Evolutionary conservation across 2,888 invertebrate genomes (phyloP), one percentile per base, ranked within the genome.

Genomic region (Eupithecia subfuscata): DNA sequence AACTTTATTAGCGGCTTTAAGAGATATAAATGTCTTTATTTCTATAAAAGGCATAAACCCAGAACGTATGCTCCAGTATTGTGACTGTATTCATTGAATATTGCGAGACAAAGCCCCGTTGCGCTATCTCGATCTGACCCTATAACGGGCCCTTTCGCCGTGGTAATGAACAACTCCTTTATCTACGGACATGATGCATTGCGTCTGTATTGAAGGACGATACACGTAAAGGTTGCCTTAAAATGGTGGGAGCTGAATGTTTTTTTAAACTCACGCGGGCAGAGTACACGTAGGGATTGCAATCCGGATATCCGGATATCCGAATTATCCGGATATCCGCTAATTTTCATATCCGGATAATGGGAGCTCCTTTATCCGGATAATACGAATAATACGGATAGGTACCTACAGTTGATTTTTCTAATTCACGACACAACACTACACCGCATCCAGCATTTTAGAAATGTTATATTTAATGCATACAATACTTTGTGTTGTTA

Each of bases 61-160:
- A 25, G 40, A 40, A n/a, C 9, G 7, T 68, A n/a, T 40, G 37
- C 40, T 12, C 18, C 30, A 64, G 67, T 40, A 67, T 67, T 37
- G 67, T 22, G 65, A n/a, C 14, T 68, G 12, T 68, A 43, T 45
- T 22, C 37, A 68, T 25, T 43, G 43, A 43, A 43, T 14, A 40
- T 34, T 64, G 40, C 68, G 64, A 75, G 75, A 88, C 86, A 87
- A 89, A 84, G 83, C 80, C 81, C 81, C 77, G 82, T 82, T 84
- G 81, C 82, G 63, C 65, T 88, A 88, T 89, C 87, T 71, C 75
- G 77, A 88, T 89, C 81, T 71, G 80, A 74, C 80, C 80, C 70
- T 74, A 78, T 79, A 79, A 75, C 74, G 63, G 70, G 34, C 56
- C 80, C 81, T 80, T 82, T 82, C 80, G 77, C 78, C 75, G 40